A percentile compares a stretch with the other conserved stretches of the same genome.
phyloP scores from a whole-genome alignment of 1,140 invertebrate genomes.

The Condylostylus longicornis region DNA sequence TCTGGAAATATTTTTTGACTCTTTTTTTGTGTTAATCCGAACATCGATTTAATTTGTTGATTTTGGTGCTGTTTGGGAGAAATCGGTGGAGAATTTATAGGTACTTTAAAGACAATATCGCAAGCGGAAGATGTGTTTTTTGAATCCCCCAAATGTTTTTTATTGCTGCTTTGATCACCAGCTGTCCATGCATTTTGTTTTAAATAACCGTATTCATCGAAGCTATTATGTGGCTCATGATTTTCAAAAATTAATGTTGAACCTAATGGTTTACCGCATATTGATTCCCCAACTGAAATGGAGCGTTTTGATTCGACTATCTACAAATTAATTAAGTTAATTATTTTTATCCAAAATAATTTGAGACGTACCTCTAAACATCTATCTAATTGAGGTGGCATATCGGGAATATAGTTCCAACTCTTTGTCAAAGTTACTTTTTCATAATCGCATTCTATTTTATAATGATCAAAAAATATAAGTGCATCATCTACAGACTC shows the following conservation, averaged over 20 bases:
- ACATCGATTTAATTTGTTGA: constrained; percentile 2
- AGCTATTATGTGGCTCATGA: constrained; percentile 49
- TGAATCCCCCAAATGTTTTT: not conserved
- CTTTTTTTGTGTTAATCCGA: too few relatives aligned
- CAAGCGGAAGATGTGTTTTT: constrained; percentile 1
- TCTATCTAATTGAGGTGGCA: constrained; percentile 42
- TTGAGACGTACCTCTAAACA: constrained; percentile 20
- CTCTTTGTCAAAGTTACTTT: constrained; percentile 43
- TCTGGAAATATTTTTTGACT: too few relatives aligned
- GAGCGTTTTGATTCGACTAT: constrained; percentile 49
- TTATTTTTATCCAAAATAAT: not conserved
- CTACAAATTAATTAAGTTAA: constrained; percentile 15
- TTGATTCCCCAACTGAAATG: constrained; percentile 43
- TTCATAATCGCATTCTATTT: constrained; percentile 36
- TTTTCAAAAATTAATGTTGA: constrained; percentile 33
- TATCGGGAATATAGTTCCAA: constrained; percentile 40
- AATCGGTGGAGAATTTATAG: constrained; percentile 12
- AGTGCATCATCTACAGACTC: constrained; percentile 43
- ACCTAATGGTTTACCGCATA: constrained; percentile 43
- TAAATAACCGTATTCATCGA: constrained; percentile 41
- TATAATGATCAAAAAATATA: constrained; percentile 46
- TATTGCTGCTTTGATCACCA: constrained; percentile 21
- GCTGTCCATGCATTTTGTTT: constrained; percentile 17
- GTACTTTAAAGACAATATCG: constrained; percentile 15
- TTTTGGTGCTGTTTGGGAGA: constrained; percentile 12